Conservation (phyloP, 2,113 vertebrate genomes). For the Cyanoliseus patagonus region DNA sequence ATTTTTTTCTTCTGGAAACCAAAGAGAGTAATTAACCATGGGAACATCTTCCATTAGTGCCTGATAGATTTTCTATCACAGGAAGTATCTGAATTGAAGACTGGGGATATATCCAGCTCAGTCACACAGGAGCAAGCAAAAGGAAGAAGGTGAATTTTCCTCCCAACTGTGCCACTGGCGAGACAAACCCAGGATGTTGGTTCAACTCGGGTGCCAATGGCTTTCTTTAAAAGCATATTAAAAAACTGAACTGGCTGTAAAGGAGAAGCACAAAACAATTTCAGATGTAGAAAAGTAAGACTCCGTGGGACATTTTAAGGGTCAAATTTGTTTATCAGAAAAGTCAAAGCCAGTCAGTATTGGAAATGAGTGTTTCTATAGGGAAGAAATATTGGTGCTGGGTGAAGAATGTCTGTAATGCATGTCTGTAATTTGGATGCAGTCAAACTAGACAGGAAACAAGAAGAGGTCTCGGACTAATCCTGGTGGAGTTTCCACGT, state of each 20-base stretch:
- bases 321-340: neutral
- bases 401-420: neutral
- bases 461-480: neutral
- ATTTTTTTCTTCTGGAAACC: neutral
- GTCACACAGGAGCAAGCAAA: neutral
- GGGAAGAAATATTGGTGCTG: neutral
- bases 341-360: neutral
- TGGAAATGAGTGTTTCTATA: neutral
- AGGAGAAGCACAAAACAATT: neutral
- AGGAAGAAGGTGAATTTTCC: neutral
- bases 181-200: neutral
- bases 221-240: neutral
- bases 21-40: slow-evolving; percentile 4
- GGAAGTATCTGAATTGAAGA: neutral
- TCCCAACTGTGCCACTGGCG: neutral
- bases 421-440: neutral
- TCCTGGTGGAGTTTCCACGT: neutral
- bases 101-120: neutral
- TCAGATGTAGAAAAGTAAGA: neutral
- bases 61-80: slow-evolving; percentile 27
- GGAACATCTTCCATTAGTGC: slow-evolving; percentile 36
- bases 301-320: neutral
- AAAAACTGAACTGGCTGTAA: neutral
- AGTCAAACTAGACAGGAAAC: neutral
- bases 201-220: neutral